Conservation (phyloP, 2,113 vertebrate species). For the Hydrochoerus hydrochaeris region DNA sequence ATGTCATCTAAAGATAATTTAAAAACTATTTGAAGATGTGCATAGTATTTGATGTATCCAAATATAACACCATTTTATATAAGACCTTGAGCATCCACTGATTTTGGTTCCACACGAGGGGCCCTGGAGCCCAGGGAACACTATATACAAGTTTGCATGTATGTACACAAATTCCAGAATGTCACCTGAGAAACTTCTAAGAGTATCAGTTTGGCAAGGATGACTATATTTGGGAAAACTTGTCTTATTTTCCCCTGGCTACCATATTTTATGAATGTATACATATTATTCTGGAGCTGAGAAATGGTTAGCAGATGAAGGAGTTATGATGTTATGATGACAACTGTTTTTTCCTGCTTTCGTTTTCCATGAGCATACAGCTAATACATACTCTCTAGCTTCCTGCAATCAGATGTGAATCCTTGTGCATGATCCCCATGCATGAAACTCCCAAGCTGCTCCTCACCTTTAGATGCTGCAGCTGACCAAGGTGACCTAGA, state of each 20-base stretch:
- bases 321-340: not conserved
- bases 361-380: not conserved
- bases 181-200: not conserved
- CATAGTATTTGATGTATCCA: not conserved
- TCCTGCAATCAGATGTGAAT: not conserved
- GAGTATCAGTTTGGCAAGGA: not conserved
- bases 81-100: not conserved
- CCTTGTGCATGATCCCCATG: accelerated
- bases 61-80: not conserved
- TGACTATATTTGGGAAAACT: not conserved
- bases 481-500: not conserved
- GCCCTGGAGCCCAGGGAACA: not conserved
- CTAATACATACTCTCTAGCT: not conserved
- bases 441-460: not conserved
- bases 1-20: not conserved
- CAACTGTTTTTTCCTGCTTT: not conserved
- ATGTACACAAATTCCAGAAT: not conserved
- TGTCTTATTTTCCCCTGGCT: not conserved
- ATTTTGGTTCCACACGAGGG: not conserved
- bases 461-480: not conserved
- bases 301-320: not conserved
- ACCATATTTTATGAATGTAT: not conserved
- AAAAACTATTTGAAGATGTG: not conserved
- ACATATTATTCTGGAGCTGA: not conserved
- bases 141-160: not conserved